Evolutionary conservation across 2,888 invertebrate genomes (phyloP), one percentile per base, ranked within the genome.

Genomic region (Megalurothrips usitatus): DNA sequence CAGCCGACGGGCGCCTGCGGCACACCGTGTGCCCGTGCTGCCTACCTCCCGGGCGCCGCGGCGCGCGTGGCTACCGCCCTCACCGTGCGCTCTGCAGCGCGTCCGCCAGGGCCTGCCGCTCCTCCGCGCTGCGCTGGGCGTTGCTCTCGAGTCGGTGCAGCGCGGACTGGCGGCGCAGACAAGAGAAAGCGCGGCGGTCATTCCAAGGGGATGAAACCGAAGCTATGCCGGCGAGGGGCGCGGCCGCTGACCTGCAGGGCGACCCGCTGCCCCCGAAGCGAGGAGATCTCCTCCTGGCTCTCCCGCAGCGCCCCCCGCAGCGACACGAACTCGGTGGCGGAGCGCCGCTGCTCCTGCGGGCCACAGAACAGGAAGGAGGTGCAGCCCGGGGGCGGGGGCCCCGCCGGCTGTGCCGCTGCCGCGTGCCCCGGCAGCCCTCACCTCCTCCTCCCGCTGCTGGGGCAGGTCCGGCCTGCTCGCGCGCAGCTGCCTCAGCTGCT

Each of bases 221-320:
- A n/a, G n/a, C n/a, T n/a, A n/a, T n/a, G n/a, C n/a, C n/a, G n/a
- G n/a, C n/a, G n/a, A n/a, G n/a, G n/a, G 52, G 6, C 52, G 52
- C 52, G 3, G 52, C 52, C 23, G 63, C 63, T 23, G n/a, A 68
- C 68, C 68, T 68, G 68, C 23, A 68, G 68, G 11, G 68, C 68
- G 23, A 68, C 11, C 68, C 11, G 23, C 68, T 68, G 68, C 23
- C 68, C 68, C n/a, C 68, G 68, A 0, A 68, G 68, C 23, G 68
- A 68, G 23, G 68, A 19, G 68, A 68, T 68, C 68, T 68, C 68
- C 68, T 68, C 68, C 23, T 68, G 68, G 68, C 68, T 68, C 23
- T 68, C 68, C 68, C 68, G 68, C 68, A 68, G 68, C 68, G 68
- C 68, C 23, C 68, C 68, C n/a, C 68, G 68, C 68, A 68, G 68